These are phyloP conservation scores for Stenodema calcarata DNA, from an alignment of 2,888 invertebrate species.

Conservation along the genomic window DNA sequence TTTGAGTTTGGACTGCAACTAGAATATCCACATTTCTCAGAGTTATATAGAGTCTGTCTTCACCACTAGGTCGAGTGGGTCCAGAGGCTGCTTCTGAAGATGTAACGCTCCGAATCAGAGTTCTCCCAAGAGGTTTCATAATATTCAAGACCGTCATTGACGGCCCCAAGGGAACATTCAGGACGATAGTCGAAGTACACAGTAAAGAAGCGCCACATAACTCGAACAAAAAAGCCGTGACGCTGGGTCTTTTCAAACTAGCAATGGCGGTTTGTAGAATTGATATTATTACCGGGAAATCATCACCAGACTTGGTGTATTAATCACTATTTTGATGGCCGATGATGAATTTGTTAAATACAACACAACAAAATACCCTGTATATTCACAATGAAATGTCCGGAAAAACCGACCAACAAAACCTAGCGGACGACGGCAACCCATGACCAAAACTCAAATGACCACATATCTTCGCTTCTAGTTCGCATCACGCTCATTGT, in stretches of 20 bases:
- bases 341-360: too few species aligned
- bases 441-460: too few species aligned
- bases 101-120: background rate
- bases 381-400: too few species aligned
- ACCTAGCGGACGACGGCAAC: too few species aligned
- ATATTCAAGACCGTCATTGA: background rate
- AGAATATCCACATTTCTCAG: too few species aligned
- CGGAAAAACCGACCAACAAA: too few species aligned
- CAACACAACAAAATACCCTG: too few species aligned
- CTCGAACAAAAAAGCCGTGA: background rate
- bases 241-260: background rate
- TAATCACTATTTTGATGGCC: background rate
- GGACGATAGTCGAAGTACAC: background rate
- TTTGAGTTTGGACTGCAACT: too few species aligned
- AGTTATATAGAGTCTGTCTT: too few species aligned
- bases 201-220: background rate
- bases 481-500: too few species aligned
- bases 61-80: background rate
- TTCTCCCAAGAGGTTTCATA: background rate
- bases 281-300: background rate
- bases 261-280: background rate
- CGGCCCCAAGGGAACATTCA: background rate
- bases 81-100: background rate
- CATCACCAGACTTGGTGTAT: background rate
- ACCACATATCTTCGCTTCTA: too few species aligned